phyloP scores from a whole-genome alignment of 1,140 invertebrate species.

The Carposina sasakii region DNA sequence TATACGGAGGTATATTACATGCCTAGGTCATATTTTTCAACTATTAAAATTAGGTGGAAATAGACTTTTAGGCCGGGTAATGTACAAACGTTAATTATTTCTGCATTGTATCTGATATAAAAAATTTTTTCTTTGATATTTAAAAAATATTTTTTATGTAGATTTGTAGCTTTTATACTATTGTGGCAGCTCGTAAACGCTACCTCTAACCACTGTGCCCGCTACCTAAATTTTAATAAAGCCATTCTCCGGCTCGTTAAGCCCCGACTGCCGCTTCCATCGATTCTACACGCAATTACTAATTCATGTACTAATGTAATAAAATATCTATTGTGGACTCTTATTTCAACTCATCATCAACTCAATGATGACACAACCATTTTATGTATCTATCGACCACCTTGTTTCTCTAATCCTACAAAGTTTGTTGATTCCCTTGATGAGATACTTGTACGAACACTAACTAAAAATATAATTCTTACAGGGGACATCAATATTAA shows the following conservation, averaged over 20 bases:
- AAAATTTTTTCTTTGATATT: no score
- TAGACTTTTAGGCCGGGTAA: neutral
- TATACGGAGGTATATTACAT: no score
- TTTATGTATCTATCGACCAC: neutral
- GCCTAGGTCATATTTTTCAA: no score
- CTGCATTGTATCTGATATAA: no score
- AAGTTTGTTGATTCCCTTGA: neutral
- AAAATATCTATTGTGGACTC: no score
- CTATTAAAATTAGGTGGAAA: neutral
- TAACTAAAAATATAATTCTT: neutral
- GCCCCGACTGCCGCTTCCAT: slow-evolving; percentile 2
- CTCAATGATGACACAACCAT: neutral
- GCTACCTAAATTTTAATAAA: slow-evolving; percentile 30
- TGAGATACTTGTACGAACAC: neutral
- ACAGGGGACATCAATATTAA: neutral
- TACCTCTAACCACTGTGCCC: neutral
- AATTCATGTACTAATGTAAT: no score
- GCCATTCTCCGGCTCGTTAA: slow-evolving; percentile 25
- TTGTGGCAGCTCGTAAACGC: no score
- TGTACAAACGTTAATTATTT: neutral
- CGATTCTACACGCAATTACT: slow-evolving; percentile 14
- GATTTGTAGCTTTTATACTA: no score
- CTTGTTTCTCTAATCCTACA: no score
- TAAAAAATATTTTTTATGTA: no score
- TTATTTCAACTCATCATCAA: no score